Conservation (phyloP, 2,113 vertebrate species). For the Fulica atra region DNA sequence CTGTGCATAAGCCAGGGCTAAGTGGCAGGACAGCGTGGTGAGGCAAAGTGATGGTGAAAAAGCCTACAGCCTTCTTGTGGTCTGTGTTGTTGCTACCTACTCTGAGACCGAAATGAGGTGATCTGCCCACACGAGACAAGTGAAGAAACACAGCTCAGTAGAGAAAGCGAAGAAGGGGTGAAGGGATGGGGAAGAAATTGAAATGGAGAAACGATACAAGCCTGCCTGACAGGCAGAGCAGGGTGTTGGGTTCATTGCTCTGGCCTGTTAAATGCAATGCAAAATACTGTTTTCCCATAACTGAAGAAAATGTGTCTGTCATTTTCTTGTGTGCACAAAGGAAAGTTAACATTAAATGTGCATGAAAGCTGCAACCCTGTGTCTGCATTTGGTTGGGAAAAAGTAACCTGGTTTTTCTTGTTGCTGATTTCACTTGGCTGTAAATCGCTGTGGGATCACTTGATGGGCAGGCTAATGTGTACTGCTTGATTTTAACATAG, state of each 20-base stretch:
- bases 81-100: not conserved
- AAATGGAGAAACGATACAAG: not conserved
- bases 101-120: not conserved
- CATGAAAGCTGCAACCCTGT: not conserved
- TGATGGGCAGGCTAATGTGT: not conserved
- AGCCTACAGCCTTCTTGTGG: not conserved
- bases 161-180: not conserved
- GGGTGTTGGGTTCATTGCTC: not conserved
- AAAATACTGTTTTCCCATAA: not conserved
- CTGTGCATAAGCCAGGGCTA: not conserved
- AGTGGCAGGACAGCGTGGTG: not conserved
- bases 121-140: not conserved
- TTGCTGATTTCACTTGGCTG: not conserved
- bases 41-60: not conserved
- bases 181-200: not conserved
- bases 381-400: not conserved
- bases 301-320: not conserved
- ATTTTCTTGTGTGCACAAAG: not conserved
- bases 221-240: not conserved
- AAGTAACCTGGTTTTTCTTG: not conserved
- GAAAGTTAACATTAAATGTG: not conserved
- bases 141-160: rapidly evolving
- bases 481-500: not conserved
- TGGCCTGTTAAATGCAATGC: not conserved
- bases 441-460: rapidly evolving